Conservation (phyloP, 2,113 vertebrate species). For the Ictalurus furcatus region DNA sequence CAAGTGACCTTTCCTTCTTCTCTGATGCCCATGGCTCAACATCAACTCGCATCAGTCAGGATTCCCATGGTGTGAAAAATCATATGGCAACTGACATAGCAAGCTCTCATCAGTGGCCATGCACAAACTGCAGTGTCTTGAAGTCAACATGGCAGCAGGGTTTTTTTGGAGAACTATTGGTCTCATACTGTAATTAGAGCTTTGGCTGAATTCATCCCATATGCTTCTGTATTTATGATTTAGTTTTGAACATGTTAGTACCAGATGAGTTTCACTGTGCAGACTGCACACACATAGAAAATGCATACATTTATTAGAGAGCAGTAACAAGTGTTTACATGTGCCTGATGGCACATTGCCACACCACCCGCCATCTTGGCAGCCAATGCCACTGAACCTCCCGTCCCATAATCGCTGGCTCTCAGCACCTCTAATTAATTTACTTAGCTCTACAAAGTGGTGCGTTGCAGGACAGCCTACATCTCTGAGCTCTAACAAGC, state of each 20-base stretch:
- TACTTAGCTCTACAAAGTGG: constrained; percentile 54
- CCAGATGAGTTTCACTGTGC: neutral
- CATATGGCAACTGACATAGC: constrained; percentile 56
- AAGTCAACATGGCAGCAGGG: constrained; percentile 31
- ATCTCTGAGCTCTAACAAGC: constrained; percentile 39
- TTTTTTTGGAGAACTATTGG: neutral
- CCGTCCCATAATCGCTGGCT: constrained; percentile 67
- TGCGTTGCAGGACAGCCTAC: constrained; percentile 37
- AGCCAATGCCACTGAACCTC: constrained; percentile 56
- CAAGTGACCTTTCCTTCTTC: constrained; percentile 59
- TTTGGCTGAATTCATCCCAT: constrained; percentile 9
- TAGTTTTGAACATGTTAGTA: constrained; percentile 1
- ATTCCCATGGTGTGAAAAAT: constrained; percentile 58
- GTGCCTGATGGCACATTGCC: constrained; percentile 71
- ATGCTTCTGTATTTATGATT: constrained; percentile 8
- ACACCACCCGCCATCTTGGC: constrained; percentile 71
- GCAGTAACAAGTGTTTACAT: constrained; percentile 77
- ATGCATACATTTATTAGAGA: constrained; percentile 26
- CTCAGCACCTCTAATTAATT: constrained; percentile 62
- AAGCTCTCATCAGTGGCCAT: constrained; percentile 48
- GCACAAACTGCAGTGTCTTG: constrained; percentile 29
- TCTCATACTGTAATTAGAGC: constrained; percentile 23
- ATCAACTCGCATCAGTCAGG: constrained; percentile 60
- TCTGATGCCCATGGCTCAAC: constrained; percentile 57
- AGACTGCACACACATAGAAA: neutral